Evolutionary conservation across 37 sponge, comb jelly and placozoan genomes (phyloP), one percentile per base, ranked within the genome.

Genomic region (Chondrosia reniformis): DNA sequence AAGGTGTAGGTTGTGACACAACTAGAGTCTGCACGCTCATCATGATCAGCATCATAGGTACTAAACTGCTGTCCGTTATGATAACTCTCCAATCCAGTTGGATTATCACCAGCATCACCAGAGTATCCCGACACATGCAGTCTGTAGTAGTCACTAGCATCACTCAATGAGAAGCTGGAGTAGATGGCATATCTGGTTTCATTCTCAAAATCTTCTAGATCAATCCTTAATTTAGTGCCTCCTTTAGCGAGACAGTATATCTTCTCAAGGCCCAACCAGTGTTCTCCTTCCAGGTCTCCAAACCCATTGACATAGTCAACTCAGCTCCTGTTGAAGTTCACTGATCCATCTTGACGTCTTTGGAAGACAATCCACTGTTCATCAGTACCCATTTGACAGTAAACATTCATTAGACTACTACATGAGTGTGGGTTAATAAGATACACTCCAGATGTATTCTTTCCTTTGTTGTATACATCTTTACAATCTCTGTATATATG

Each of bases 271-370:
- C 80, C 80, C 17, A 65, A 33, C 80, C 80, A 80, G 37, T 42
- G 66, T 65, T 80, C 80, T 15, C 80, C 80, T 1, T 42, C 13
- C 7, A 37, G 80, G 3, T 80, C 67, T 27, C 80, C 80, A 39
- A 80, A 80, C 15, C 69, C 80, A 65, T 80, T 65, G 1, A 52
- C 80, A 80, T 80, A 80, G 27, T 24, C 41, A 40, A 15, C 46
- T 69, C 80, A 80, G 21, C 17, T 21, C 34, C 66, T 67, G 55
- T 80, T 30, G 45, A 80, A 80, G 71, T 66, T 33, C 4, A 80
- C 80, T 36, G 67, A 63, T 8, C 80, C 80, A 65, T 80, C 80
- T 71, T 67, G 54, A 34, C 80, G 54, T 27, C 82, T 77, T 62
- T 77, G 77, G 5, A 77, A 44, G 59, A 77, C 77, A 17, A 21